A percentile compares a stretch with the other conserved stretches of the same genome.
phyloP scores from a whole-genome alignment of 2,797 vertebrate species.

The Micromesistius poutassou region DNA sequence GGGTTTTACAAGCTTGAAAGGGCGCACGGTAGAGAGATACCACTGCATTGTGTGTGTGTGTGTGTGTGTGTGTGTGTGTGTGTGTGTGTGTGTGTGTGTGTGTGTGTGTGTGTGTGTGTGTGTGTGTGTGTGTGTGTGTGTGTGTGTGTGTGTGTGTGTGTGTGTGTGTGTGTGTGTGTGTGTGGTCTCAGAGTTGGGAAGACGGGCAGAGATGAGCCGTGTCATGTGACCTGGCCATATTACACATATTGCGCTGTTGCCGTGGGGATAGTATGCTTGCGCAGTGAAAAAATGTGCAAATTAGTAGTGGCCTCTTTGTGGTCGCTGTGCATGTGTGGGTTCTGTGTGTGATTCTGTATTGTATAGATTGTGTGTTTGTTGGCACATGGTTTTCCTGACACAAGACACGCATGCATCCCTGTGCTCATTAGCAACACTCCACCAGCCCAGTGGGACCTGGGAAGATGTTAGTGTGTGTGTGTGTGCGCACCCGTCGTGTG shows the following conservation, averaged over 20 bases:
- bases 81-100: not conserved
- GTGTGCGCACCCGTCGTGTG: slow-evolving; percentile 43
- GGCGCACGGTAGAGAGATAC: not conserved
- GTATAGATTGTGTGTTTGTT: slow-evolving; percentile 14
- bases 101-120: too few relatives aligned
- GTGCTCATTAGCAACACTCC: slow-evolving; percentile 65
- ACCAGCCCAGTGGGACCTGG: slow-evolving; percentile 49
- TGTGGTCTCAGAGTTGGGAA: too few relatives aligned
- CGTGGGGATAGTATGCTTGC: too few relatives aligned
- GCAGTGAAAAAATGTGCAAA: too few relatives aligned
- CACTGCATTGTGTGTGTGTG: slow-evolving; percentile 3
- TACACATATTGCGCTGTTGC: too few relatives aligned
- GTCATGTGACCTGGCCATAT: too few relatives aligned
- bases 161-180: too few relatives aligned
- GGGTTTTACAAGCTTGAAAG: slow-evolving; percentile 11
- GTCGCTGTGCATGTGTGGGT: not conserved
- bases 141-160: not conserved
- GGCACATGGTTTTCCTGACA: slow-evolving; percentile 19
- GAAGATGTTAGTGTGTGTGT: slow-evolving; percentile 38
- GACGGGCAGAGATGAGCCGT: too few relatives aligned
- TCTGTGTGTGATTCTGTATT: slow-evolving; percentile 24
- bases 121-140: slow-evolving; percentile 4
- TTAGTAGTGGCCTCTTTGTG: too few relatives aligned
- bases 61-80: slow-evolving; percentile 13
- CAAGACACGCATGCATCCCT: slow-evolving; percentile 32